phyloP scores from a whole-genome alignment of 2,888 invertebrate species.

The Kryphioiulus occultus region DNA sequence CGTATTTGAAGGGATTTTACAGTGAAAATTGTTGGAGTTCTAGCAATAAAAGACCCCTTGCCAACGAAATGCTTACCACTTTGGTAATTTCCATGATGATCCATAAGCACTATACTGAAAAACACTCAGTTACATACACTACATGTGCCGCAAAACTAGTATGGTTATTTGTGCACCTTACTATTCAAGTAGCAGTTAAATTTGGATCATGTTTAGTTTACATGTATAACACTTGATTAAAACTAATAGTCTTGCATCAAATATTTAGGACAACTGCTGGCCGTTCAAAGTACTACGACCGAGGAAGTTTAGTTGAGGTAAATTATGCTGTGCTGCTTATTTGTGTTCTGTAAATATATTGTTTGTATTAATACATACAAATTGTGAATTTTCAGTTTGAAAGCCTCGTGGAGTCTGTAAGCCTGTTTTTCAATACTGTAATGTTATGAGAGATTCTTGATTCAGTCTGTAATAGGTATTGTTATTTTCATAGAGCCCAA shows the following conservation, averaged over 20 bases:
- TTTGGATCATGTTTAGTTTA: no score
- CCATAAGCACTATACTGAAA: no score
- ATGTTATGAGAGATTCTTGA: neutral
- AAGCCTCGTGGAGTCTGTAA: slow-evolving; percentile 49
- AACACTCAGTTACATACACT: no score
- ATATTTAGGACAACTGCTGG: slow-evolving; percentile 37
- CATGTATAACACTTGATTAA: no score
- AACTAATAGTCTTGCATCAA: neutral
- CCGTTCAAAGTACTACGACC: slow-evolving; percentile 48
- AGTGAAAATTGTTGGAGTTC: no score
- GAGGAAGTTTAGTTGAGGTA: slow-evolving; percentile 51
- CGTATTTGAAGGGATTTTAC: no score
- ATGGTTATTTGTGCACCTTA: no score
- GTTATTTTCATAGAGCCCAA: slow-evolving; percentile 41
- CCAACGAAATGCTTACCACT: no score
- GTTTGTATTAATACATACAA: neutral
- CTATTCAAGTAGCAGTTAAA: no score
- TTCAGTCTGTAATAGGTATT: neutral
- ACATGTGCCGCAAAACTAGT: no score
- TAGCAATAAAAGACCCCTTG: no score
- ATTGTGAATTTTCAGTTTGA: slow-evolving; percentile 51
- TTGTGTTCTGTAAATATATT: neutral
- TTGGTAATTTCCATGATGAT: no score
- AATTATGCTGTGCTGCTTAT: neutral
- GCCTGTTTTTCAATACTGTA: neutral